phyloP scores from a whole-genome alignment of 2,113 vertebrate species.

The Burhinus bistriatus region DNA sequence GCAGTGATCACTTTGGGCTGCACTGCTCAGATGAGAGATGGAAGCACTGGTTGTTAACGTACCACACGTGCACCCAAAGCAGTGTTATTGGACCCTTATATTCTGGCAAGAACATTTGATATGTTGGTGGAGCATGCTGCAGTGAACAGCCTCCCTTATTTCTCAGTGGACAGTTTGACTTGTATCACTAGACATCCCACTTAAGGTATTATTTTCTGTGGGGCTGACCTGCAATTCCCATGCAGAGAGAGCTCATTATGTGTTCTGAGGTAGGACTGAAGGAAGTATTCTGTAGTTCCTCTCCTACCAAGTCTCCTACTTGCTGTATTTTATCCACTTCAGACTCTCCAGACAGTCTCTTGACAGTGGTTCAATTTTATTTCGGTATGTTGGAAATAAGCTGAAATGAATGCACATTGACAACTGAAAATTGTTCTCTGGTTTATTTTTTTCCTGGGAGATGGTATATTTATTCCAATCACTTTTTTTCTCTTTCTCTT shows the following conservation, averaged over 20 bases:
- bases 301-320: neutral
- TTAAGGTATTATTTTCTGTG: neutral
- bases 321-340: neutral
- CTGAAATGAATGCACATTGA: neutral
- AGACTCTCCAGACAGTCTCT: neutral
- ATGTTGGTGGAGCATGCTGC: rapidly evolving
- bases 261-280: neutral
- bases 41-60: neutral
- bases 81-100: rapidly evolving
- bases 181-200: neutral
- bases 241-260: neutral
- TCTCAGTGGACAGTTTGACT: neutral
- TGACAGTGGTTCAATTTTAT: neutral
- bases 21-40: neutral
- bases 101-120: neutral
- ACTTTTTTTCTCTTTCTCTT: neutral
- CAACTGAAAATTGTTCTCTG: neutral
- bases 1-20: neutral
- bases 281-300: neutral
- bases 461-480: neutral
- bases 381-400: neutral
- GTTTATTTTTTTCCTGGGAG: neutral
- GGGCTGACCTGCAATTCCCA: neutral
- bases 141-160: rapidly evolving
- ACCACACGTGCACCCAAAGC: rapidly evolving